Percentiles rank a stretch among this genome's conserved stretches.
phyloP scores from a whole-genome alignment of 2,113 vertebrate species.

The Muscicapa adusta region DNA sequence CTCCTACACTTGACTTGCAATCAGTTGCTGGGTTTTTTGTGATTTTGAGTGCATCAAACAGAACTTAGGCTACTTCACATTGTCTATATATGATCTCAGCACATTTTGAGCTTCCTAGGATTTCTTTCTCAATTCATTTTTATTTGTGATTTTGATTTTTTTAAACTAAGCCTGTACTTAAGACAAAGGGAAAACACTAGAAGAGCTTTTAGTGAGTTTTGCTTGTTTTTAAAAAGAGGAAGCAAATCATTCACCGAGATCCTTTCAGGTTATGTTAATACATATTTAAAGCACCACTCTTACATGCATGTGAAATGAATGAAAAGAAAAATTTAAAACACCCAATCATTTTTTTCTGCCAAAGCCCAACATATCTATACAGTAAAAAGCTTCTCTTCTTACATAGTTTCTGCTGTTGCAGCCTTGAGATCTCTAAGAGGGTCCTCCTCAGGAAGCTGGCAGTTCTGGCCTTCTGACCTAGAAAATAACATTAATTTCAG shows the following conservation, averaged over 20 bases:
- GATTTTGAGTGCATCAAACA: neutral
- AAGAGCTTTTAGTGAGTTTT: neutral
- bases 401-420: slow-evolving; percentile 83
- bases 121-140: neutral
- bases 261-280: neutral
- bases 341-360: neutral
- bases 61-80: neutral
- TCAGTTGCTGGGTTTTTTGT: neutral
- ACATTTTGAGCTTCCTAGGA: neutral
- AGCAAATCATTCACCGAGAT: neutral
- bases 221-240: neutral
- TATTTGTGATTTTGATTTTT: neutral
- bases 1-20: neutral
- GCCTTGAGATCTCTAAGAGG: slow-evolving; percentile 76
- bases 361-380: neutral
- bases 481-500: neutral
- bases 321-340: neutral
- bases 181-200: neutral
- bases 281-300: neutral
- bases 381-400: slow-evolving; percentile 47
- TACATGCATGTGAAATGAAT: neutral
- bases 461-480: slow-evolving; percentile 69
- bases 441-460: slow-evolving; percentile 68
- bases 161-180: neutral
- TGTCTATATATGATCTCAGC: neutral